Base-by-base conservation (phyloP, 1,140 invertebrate genomes). In the Drosophila suzukii region DNA sequence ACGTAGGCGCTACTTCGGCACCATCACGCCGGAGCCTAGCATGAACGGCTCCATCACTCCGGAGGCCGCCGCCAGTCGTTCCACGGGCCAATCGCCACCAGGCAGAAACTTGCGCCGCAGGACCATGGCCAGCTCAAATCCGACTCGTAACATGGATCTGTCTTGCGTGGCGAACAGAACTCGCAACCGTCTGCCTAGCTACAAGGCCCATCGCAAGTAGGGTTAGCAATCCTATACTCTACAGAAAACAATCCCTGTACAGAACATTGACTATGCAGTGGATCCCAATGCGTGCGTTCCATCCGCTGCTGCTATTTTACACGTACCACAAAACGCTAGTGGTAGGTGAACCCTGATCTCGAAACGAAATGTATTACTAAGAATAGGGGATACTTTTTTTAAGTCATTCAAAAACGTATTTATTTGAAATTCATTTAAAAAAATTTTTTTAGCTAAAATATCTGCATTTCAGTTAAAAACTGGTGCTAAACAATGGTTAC, bases 231-330 rank as follows among this genome's bases (percentile, higher is more conserved):
- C 24, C 2, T n/a, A 46, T 2, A 13, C 7, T 27, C 44, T 20
- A 8, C 13, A n/a, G 11, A 15, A n/a, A 43, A 7, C 50, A 36
- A 17, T 34, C 50, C n/a, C 38, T 36, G 32, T 20, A 38, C 51
- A 38, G 12, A 6, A 10, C 17, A 39, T 12, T 13, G 49, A 51
- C 49, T 3, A 51, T n/a, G 49, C 30, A 34, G 13, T 13, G 54
- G 55, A 60, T 39, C 54, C 55, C 27, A 59, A 46, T 41, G 54
- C 60, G 60, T 15, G 53, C 53, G 53, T 39, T 55, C 6, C 36
- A 11, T n/a, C 8, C 36, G 8, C 27, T 20, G 27, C 34, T n/a
- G 24, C 8, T 30, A 15, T 10, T 39, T 7, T 44, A 27, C 27
- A 5, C 27, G 27, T 27, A 27, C 27, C 27, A 27, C 20, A 20